Evolutionary conservation across 2,113 vertebrate species (phyloP).

Genomic region (Saccopteryx bilineata): DNA sequence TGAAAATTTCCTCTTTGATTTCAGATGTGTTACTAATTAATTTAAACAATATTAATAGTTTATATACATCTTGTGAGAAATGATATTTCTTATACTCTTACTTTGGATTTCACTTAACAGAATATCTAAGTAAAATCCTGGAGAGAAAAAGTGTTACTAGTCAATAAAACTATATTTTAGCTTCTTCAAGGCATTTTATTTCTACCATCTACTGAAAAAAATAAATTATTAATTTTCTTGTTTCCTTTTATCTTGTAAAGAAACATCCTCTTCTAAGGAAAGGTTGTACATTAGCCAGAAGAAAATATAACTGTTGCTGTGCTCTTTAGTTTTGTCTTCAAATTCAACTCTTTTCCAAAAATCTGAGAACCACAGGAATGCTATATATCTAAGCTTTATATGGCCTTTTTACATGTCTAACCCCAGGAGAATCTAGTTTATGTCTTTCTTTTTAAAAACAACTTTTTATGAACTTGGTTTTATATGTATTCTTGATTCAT

Average conservation of each 20-base stretch:
- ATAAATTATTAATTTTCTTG: conserved; percentile 2
- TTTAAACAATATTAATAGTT: not conserved
- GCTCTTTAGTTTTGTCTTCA: not conserved
- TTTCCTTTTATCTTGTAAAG: conserved; percentile 12
- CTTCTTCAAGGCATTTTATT: not conserved
- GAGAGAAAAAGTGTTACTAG: not conserved
- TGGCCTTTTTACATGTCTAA: not conserved
- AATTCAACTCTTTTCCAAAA: not conserved
- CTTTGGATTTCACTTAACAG: not conserved
- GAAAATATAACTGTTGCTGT: not conserved
- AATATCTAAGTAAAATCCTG: not conserved
- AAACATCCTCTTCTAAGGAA: not conserved
- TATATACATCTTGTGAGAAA: not conserved
- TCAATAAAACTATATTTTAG: not conserved
- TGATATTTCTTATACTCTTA: not conserved
- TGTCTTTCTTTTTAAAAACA: not conserved
- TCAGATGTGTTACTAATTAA: not conserved
- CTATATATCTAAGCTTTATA: not conserved
- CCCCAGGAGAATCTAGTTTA: not conserved
- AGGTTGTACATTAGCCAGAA: not conserved
- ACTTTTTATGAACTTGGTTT: conserved; percentile 29
- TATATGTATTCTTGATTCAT: not conserved
- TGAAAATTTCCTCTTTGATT: not conserved
- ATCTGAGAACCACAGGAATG: fast-evolving
- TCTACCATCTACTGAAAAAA: conserved; percentile 1